Conservation (phyloP, 2,888 invertebrate species). For the Hyppa rectilinea region DNA sequence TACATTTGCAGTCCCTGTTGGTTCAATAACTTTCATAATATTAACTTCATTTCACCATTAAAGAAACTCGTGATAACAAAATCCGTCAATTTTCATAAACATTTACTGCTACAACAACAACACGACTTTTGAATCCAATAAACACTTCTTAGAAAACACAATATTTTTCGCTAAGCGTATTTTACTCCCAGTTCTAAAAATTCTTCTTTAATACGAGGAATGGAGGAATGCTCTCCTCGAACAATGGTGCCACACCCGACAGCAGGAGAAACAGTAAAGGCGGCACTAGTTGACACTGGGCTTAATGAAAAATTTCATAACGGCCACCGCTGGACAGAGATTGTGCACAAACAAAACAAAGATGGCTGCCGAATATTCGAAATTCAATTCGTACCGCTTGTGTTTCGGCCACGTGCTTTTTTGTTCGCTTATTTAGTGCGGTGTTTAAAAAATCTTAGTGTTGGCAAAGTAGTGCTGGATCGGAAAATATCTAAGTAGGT, state of each 20-base stretch:
- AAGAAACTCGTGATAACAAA: background rate
- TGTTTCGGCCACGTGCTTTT: conserved; percentile 27
- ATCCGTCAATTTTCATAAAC: background rate
- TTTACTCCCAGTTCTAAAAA: background rate
- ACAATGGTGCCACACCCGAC: conserved; percentile 55
- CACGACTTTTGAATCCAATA: background rate
- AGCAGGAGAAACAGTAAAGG: conserved; percentile 70
- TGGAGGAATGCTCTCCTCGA: conserved; percentile 17
- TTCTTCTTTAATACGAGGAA: background rate
- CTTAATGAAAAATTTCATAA: conserved; percentile 85
- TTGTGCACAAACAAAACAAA: conserved; percentile 65
- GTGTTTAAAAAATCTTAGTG: background rate
- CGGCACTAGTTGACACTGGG: conserved; percentile 77
- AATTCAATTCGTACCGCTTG: conserved; percentile 60
- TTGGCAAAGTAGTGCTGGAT: too few species aligned
- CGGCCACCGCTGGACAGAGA: conserved; percentile 67
- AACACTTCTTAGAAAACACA: background rate
- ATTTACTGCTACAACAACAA: background rate
- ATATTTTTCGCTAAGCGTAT: conserved; percentile 6
- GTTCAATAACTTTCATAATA: background rate
- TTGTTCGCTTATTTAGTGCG: conserved; percentile 17
- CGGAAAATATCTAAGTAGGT: too few species aligned
- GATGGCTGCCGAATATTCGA: conserved; percentile 65
- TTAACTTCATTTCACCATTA: background rate
- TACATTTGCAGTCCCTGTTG: background rate